phyloP scores from a whole-genome alignment of 2,888 invertebrate species.

The Drosophila flavopinicola region DNA sequence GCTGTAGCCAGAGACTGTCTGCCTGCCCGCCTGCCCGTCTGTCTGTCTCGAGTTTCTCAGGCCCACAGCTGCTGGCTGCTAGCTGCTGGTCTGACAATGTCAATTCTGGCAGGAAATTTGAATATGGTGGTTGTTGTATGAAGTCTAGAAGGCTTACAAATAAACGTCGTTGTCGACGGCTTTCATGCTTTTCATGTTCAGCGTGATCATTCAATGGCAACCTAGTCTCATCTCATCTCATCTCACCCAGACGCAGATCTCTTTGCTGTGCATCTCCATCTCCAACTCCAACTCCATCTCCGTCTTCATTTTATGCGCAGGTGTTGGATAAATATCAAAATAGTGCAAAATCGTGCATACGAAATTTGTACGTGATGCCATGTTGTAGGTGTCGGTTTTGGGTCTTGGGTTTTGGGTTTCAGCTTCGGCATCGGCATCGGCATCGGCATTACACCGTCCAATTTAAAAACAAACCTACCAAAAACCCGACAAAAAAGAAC shows the following conservation, averaged over 20 bases:
- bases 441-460: constrained; percentile 43
- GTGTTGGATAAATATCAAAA: constrained; percentile 83
- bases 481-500: constrained; percentile 59
- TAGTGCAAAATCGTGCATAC: constrained; percentile 83
- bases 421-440: constrained; percentile 32
- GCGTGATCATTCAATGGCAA: constrained; percentile 69
- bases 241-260: constrained; percentile 49
- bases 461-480: constrained; percentile 46
- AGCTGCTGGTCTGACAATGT: constrained; percentile 44
- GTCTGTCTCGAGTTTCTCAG: constrained; percentile 45
- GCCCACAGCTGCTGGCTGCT: constrained; percentile 51
- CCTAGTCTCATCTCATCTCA: constrained; percentile 50
- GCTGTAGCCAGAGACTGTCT: constrained; percentile 17
- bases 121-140: constrained; percentile 62
- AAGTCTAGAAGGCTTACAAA: constrained; percentile 53
- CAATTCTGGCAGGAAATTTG: constrained; percentile 65
- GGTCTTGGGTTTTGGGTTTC: constrained; percentile 38
- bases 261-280: constrained; percentile 48
- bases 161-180: constrained; percentile 53
- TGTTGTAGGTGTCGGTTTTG: constrained; percentile 81
- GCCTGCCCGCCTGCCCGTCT: too few relatives aligned
- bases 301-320: constrained; percentile 72
- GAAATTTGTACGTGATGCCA: constrained; percentile 84
- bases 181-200: constrained; percentile 77
- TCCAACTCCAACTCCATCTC: constrained; percentile 45